Conservation (phyloP, 2,888 invertebrate genomes). For the Mactromeris polynyma region DNA sequence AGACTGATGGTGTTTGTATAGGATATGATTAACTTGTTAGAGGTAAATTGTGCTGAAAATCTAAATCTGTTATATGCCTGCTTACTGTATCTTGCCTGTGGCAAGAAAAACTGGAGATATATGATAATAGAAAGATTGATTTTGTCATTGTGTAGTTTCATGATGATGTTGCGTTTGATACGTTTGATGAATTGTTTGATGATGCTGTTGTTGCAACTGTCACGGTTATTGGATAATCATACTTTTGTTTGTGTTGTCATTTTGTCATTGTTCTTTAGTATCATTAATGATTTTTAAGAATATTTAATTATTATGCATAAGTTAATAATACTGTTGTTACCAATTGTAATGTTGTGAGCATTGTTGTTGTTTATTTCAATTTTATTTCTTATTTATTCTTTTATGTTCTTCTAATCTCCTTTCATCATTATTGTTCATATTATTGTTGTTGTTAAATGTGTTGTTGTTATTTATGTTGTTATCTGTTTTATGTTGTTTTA, state of each 20-base stretch:
- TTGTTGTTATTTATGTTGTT: background rate
- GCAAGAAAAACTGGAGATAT: background rate
- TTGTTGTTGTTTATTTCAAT: background rate
- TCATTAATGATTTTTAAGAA: too few species aligned
- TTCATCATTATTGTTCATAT: background rate
- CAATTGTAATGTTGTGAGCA: background rate
- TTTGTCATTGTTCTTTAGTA: background rate
- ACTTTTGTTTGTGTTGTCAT: background rate
- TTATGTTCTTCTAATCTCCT: background rate
- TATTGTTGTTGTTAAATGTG: background rate
- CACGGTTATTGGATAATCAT: background rate
- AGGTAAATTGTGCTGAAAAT: conserved; percentile 15
- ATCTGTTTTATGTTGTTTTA: background rate
- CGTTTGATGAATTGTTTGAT: background rate
- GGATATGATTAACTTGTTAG: conserved; percentile 9
- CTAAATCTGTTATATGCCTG: background rate
- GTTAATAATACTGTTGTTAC: background rate
- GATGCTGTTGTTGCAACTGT: background rate
- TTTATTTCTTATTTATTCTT: background rate
- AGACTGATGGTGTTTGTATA: background rate
- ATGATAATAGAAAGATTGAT: conserved; percentile 1
- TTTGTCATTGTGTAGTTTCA: background rate
- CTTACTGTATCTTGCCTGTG: background rate
- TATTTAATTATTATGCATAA: too few species aligned
- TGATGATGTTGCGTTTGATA: background rate